Percentiles rank a stretch among this genome's conserved stretches.
Evolutionary conservation across 1,140 invertebrate species (phyloP).

Genomic region (Druon quercuslanigerum): DNA sequence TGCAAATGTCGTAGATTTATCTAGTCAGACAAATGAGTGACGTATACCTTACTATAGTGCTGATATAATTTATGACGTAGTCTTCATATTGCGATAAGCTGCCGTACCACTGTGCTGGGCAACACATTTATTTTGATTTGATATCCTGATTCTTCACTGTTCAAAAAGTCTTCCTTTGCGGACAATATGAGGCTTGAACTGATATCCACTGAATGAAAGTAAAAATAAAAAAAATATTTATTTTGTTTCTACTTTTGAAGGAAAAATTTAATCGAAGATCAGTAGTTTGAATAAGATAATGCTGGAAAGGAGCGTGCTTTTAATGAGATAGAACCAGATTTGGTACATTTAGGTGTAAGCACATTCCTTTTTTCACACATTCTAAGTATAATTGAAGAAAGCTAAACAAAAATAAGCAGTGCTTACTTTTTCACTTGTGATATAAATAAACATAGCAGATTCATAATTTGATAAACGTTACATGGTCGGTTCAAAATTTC

Average conservation of each 20-base stretch:
- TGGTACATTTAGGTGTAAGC: background rate
- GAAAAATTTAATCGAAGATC: background rate
- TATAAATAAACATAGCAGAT: conserved; percentile 1
- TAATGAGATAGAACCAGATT: background rate
- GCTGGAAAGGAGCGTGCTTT: background rate
- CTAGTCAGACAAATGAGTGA: conserved; percentile 53
- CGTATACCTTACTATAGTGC: conserved; percentile 32
- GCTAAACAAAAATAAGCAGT: background rate
- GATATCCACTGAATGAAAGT: too few species aligned
- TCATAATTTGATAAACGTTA: background rate
- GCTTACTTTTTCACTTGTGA: too few species aligned
- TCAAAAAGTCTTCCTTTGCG: too few species aligned
- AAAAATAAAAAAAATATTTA: too few species aligned
- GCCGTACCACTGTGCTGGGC: background rate
- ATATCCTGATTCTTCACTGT: background rate
- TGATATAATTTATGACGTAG: conserved; percentile 22
- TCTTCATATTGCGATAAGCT: conserved; percentile 1
- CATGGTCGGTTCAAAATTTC: background rate
- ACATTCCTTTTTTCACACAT: background rate
- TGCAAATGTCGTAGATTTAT: conserved; percentile 44
- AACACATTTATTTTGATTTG: background rate
- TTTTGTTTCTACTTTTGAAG: background rate
- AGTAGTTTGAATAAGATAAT: background rate
- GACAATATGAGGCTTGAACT: too few species aligned
- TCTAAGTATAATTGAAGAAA: background rate